Evolutionary conservation across 2,797 vertebrate species (phyloP).

Genomic region (Pipistrellus pygmaeus): DNA sequence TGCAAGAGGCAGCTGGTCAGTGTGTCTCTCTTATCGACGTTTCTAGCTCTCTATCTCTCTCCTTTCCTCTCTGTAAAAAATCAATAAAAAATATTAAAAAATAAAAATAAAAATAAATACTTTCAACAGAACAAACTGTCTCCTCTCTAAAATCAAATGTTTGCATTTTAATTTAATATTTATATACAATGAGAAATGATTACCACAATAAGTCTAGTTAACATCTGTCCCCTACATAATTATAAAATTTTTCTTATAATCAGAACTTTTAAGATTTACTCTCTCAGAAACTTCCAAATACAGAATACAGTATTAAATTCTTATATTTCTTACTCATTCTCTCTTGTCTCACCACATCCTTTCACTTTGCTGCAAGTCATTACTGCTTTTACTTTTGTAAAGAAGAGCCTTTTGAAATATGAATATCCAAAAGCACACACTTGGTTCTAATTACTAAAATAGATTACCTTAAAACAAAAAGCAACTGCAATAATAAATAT

Average conservation of each 20-base stretch:
- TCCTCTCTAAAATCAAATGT: not conserved
- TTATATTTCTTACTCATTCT: not conserved
- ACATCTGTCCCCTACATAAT: not conserved
- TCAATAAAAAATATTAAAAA: too few species aligned
- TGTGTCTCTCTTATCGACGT: too few species aligned
- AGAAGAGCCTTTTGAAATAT: not conserved
- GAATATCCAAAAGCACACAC: not conserved
- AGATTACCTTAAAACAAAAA: conserved; percentile 10
- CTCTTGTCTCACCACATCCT: not conserved
- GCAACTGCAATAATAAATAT: conserved; percentile 13
- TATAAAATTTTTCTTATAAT: not conserved
- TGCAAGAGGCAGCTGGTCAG: too few species aligned
- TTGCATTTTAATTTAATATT: not conserved
- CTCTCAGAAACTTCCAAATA: not conserved
- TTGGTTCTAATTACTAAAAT: conserved; percentile 37
- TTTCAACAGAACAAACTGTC: conserved; percentile 7
- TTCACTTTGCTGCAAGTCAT: not conserved
- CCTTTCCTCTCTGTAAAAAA: too few species aligned
- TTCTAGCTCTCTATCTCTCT: too few species aligned
- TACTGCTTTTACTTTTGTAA: not conserved
- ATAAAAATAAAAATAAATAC: too few species aligned
- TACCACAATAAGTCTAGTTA: not conserved
- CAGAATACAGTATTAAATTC: not conserved
- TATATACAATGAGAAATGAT: not conserved
- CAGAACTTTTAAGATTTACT: not conserved